These are phyloP conservation scores for Malacosoma neustria DNA, from an alignment of 2,888 invertebrate genomes.

Conservation along the genomic window DNA sequence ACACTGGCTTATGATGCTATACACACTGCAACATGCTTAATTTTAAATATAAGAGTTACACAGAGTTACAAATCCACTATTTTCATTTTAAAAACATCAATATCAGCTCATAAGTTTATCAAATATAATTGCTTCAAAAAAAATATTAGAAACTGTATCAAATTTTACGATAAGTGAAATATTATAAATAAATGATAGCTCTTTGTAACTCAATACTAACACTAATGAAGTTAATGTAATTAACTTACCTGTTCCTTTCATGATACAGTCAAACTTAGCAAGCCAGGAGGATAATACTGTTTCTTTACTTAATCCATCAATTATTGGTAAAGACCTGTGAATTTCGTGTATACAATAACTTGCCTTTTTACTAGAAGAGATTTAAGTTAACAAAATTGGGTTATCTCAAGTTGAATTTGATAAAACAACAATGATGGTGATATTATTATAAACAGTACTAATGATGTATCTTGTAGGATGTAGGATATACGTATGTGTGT, in stretches of 20 bases:
- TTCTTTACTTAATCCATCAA: slow-evolving; percentile 99
- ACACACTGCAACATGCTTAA: slow-evolving; percentile 39
- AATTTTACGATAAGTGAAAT: too few relatives aligned
- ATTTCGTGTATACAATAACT: too few relatives aligned
- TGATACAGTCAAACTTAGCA: slow-evolving; percentile 99
- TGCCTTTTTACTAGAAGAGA: too few relatives aligned
- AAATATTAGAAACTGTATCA: too few relatives aligned
- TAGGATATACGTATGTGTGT: too few relatives aligned
- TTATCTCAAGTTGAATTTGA: too few relatives aligned
- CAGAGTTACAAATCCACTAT: slow-evolving; percentile 12
- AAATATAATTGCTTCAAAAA: too few relatives aligned
- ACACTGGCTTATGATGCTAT: slow-evolving; percentile 27
- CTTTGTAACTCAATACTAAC: neutral
- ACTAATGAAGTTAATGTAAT: neutral
- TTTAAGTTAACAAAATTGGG: too few relatives aligned
- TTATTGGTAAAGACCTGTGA: slow-evolving; percentile 95
- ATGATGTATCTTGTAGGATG: too few relatives aligned
- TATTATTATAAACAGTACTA: too few relatives aligned
- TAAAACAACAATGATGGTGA: too few relatives aligned
- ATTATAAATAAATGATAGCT: neutral
- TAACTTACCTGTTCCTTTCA: slow-evolving; percentile 84
- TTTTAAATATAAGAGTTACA: slow-evolving; percentile 11
- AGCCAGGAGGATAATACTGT: slow-evolving; percentile 99
- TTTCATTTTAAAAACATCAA: slow-evolving; percentile 12
- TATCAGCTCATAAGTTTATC: neutral